Evolutionary conservation across 2,888 invertebrate species (phyloP), one percentile per base, ranked within the genome.

Genomic region (Eremobia ochroleuca): DNA sequence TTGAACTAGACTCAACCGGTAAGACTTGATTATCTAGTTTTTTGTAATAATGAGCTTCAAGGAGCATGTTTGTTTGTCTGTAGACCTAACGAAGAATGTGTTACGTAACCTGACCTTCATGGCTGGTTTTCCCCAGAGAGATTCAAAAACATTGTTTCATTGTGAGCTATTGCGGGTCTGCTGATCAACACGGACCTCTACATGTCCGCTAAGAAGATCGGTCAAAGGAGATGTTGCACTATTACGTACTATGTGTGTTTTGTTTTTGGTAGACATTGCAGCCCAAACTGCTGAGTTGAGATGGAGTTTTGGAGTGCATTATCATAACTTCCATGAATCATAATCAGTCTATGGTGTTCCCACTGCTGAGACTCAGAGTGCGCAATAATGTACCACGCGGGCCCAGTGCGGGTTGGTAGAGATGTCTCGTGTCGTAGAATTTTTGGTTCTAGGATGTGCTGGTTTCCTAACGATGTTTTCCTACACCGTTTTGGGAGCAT

Each of bases 21-120:
- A n/a, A 25, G 59, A 76, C 85, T 58, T 31, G 79, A 85, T 71
- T 62, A 64, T 73, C 78, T 64, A 82, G 83, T 84, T 84, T 83
- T 76, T 78, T 82, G 55, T 46, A 67, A 43, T 82, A 82, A 75
- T 83, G 62, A 83, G 77, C 34, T 66, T 43, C 64, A 65, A 40
- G 74, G 25, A 77, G 65, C 58, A 8, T 55, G 74, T 37, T 69
- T 85, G 72, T 81, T 65, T 78, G 34, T 75, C 28, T 58, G 73
- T 76, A 76, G 78, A 85, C 82, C 75, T 82, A 79, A 31, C 43
- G 31, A 64, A 82, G 73, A 82, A 75, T 82, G 37, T 74, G 21
- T 69, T 70, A 78, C 66, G 77, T 81, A 64, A 79, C 5, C 4
- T 66, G 72, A 76, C 84, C 76, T 82, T 72, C 76, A 69, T 0